Evolutionary conservation across 2,797 vertebrate species (phyloP), one percentile per base, ranked within the genome.

Genomic region (Amphiprion clarkii): DNA sequence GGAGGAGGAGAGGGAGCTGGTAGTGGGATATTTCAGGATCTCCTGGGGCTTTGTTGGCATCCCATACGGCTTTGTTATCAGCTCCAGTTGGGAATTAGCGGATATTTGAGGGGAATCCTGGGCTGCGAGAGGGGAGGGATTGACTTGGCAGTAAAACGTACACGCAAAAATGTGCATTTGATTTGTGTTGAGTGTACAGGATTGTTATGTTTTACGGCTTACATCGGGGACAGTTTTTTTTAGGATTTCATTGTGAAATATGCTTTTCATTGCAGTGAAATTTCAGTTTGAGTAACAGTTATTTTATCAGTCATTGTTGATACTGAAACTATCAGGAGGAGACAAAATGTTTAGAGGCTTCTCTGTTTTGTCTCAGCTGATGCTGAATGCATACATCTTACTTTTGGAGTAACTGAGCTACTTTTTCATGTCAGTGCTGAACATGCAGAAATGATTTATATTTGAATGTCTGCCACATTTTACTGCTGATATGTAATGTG

Each of bases 31-130:
- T 83, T 90, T 88, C 58, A 84, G 81, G 74, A 81, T 87, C 91
- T 92, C 89, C 77, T 55, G 78, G 76, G 86, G 86, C 84, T 91
- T 91, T 90, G 82, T 76, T 89, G 89, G 87, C 86, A 89, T 90
- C 83, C 84, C 66, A 44, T 59, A 53, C 14, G 27, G 87, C 85
- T 92, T 91, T 90, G 88, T 89, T 89, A 88, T 78, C 72, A 61
- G 79, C 84, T 88, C 81, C 82, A 85, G 60, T 82, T 60, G 80
- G 81, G 86, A 92, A 80, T 85, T 84, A 71, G 71, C 55, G 63
- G 76, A 84, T 87, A 86, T 83, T 87, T 16, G 6, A 75, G 74
- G 81, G 84, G 81, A 87, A 79, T 88, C 76, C 74, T 89, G 70
- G 29, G 74, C 73, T 82, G 67, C 19, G 71, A 74, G 74, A 74